Base-by-base conservation (phyloP, 2,888 invertebrate genomes). In the Allolobophora icterica region DNA sequence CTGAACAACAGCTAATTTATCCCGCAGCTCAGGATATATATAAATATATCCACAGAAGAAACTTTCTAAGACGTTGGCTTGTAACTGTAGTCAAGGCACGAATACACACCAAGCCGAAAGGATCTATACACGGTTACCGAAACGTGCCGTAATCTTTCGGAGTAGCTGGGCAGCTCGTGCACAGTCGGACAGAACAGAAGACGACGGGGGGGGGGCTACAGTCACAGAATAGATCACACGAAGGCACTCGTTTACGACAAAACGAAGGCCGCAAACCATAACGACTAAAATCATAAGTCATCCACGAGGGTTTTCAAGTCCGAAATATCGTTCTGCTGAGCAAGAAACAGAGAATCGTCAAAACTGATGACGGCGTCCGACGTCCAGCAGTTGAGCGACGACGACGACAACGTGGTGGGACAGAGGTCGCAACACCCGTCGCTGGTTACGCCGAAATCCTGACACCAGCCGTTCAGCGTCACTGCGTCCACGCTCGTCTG, bases 241-340 rank as follows among this genome's bases (percentile, higher is more conserved):
- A 71, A 71, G 71, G 71, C 71, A 71, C 71, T n/a, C 71, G 71
- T 71, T 71, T n/a, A 71, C 71, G 71, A 71, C n/a, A 8, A 6
- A 71, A 71, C 71, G 30, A n/a, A 71, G 71, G 71, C n/a, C 71
- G 30, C n/a, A 30, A 71, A 71, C 30, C 71, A n/a, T 1, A 71
- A n/a, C n/a, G 71, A 71, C 71, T 71, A 71, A 30, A 8, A 71
- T 71, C 71, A 71, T 30, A 71, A 13, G 71, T 71, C 71, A n/a
- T 71, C 71, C 71, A 71, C 71, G 1, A 71, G 71, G n/a, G 8
- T n/a, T n/a, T 71, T 71, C 71, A 30, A 71, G 71, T 71, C 71
- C 30, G 71, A 71, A 71, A 71, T 71, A n/a, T 71, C 71, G n/a
- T 71, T 71, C 71, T 71, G 71, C 71, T 71, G 30, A 71, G 71